Base-by-base conservation (phyloP, 2,113 vertebrate species). In the Sinocyclocheilus anophthalmus region DNA sequence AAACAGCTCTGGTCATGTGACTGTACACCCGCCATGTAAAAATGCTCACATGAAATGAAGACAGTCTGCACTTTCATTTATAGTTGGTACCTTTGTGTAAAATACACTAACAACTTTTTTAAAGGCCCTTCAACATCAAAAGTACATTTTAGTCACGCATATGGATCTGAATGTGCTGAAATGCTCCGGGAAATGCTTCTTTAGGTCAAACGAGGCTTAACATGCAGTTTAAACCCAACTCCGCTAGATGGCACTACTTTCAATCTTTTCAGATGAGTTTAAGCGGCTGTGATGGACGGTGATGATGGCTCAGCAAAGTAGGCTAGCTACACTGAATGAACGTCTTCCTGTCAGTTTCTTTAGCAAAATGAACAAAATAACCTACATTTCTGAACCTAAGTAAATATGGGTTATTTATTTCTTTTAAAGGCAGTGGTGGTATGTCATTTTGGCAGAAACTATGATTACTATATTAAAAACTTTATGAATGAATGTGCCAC, bases 1-100 rank as follows among this genome's bases (percentile, higher is more conserved):
- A 20, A 30, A 53, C 76, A 55, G 76, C 16, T 77, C 76, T 55
- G 50, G 50, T 77, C 76, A 77, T 77, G 76, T 77, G 76, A 77
- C 76, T 77, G 72, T 48, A 77, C 76, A 55, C n/a, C 50, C 76
- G 76, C 76, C 76, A 77, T 77, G 24, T 53, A 77, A 77, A 77
- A 55, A n/a, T 26, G n/a, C 12, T 50, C 42, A 48, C n/a, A 16
- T 48, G 20, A 26, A 76, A 76, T 76, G 42, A 55, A 53, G 16
- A 26, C 76, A 53, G 73, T 26, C 6, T 9, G 42, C n/a, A 26
- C 22, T 50, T 48, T 76, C 12, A 24, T 50, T 75, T 16, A 48
- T 48, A 26, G n/a, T 48, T 50, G 42, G 12, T 3, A 8, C 5
- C 1, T 50, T 6, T 8, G n/a, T 50, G 5, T 76, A 76, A 48